These are phyloP conservation scores for Callopanchax toddi DNA, from an alignment of 2,113 vertebrate species.

Conservation along the genomic window DNA sequence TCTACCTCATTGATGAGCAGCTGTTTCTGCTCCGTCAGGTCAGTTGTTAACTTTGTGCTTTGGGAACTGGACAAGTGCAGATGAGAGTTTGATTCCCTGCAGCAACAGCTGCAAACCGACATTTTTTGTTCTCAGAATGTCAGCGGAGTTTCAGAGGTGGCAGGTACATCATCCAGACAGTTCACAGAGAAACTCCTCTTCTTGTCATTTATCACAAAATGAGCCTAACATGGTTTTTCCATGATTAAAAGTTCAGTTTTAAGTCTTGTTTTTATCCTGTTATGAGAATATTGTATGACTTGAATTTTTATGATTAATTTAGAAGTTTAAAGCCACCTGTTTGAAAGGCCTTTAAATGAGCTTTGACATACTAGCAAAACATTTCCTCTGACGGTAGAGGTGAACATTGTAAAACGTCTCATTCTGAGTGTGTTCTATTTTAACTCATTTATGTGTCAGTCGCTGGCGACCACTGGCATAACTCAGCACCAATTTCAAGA, in stretches of 20 bases:
- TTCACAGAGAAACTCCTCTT: too few relatives aligned
- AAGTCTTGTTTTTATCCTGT: too few relatives aligned
- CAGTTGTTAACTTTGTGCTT: conserved; percentile 65
- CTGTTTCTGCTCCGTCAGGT: conserved; percentile 70
- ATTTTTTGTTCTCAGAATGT: conserved; percentile 62
- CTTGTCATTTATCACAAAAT: too few relatives aligned
- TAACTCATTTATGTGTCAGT: conserved; percentile 14
- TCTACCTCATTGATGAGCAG: conserved; percentile 65
- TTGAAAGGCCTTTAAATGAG: too few relatives aligned
- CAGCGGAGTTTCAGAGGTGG: conserved; percentile 54
- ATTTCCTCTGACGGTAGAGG: conserved; percentile 17
- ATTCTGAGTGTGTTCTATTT: conserved; percentile 7
- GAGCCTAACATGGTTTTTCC: too few relatives aligned
- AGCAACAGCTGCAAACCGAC: conserved; percentile 73
- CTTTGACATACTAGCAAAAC: conserved; percentile 14
- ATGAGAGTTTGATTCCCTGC: conserved; percentile 62
- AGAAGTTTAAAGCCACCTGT: too few relatives aligned
- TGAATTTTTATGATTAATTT: too few relatives aligned
- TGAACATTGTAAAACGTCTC: too few relatives aligned
- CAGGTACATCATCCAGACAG: conserved; percentile 44
- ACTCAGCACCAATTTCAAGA: conserved; percentile 43
- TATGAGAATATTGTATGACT: too few relatives aligned
- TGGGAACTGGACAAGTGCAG: conserved; percentile 62
- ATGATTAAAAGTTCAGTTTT: neutral
- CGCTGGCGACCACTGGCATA: conserved; percentile 45